phyloP scores from a whole-genome alignment of 2,113 vertebrate genomes.

The Murina feae region DNA sequence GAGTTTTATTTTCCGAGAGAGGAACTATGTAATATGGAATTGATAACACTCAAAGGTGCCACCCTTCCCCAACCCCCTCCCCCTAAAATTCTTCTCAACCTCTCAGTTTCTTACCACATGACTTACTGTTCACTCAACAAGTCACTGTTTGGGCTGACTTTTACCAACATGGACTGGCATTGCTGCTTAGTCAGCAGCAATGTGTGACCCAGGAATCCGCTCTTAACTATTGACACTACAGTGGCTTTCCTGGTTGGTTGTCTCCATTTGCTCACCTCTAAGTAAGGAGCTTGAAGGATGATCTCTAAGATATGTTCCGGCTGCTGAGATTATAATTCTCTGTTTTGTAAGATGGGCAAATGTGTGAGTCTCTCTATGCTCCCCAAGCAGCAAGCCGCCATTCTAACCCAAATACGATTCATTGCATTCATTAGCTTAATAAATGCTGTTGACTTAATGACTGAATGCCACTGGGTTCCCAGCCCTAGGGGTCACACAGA shows the following conservation, averaged over 20 bases:
- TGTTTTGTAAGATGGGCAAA: background rate
- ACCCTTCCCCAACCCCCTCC: fast-evolving
- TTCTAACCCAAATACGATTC: slow-evolving; percentile 26
- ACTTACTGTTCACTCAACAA: background rate
- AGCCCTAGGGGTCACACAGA: slow-evolving; percentile 8
- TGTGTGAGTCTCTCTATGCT: background rate
- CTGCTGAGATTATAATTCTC: background rate
- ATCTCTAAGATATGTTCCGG: background rate
- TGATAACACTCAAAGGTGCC: background rate
- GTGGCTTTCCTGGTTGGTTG: background rate
- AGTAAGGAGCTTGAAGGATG: background rate
- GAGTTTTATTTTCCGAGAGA: background rate
- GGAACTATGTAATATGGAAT: background rate
- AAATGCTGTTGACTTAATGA: slow-evolving; percentile 43
- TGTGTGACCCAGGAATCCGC: background rate
- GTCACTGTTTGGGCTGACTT: background rate
- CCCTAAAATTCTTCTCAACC: background rate
- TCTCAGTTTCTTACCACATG: background rate
- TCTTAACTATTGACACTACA: background rate
- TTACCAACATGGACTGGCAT: background rate
- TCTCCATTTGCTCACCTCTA: background rate
- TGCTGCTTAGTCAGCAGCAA: background rate
- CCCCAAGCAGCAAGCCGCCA: background rate
- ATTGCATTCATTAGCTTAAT: slow-evolving; percentile 44
- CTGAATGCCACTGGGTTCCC: background rate